Conservation (phyloP, 1,140 invertebrate genomes). For the Teleogryllus occipitalis region DNA sequence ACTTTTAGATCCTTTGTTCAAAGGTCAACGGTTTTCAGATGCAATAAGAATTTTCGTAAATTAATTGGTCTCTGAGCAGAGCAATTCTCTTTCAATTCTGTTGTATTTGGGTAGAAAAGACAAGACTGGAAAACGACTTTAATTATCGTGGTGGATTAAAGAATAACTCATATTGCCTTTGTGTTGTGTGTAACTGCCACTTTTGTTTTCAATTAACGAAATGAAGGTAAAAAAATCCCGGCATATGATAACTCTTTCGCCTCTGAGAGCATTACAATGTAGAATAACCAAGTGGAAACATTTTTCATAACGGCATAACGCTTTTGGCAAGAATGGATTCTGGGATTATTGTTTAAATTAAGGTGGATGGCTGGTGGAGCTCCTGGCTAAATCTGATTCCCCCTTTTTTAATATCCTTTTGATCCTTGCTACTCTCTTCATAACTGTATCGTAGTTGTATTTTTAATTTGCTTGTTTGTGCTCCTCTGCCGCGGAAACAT, state of each 20-base stretch:
- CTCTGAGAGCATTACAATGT: neutral
- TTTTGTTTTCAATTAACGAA: neutral
- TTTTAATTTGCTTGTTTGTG: neutral
- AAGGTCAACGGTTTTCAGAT: too few relatives aligned
- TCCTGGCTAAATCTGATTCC: neutral
- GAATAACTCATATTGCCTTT: neutral
- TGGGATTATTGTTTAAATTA: neutral
- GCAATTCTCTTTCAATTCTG: too few relatives aligned
- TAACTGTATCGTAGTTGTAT: neutral
- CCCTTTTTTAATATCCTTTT: neutral
- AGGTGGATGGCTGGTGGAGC: neutral
- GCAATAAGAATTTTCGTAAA: too few relatives aligned
- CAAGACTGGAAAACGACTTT: too few relatives aligned
- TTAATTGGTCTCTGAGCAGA: too few relatives aligned
- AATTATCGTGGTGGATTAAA: too few relatives aligned
- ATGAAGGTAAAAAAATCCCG: neutral
- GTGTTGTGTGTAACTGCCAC: neutral
- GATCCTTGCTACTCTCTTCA: neutral
- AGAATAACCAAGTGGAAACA: neutral
- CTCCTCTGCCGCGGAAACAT: neutral
- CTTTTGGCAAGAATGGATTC: neutral
- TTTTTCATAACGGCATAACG: neutral
- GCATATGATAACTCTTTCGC: neutral
- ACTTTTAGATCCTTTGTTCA: too few relatives aligned
- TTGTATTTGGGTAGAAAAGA: too few relatives aligned